Percentiles rank a stretch among this genome's conserved stretches.
These are phyloP conservation scores for Alauda arvensis DNA, from an alignment of 2,797 vertebrate species.

Conservation along the genomic window DNA sequence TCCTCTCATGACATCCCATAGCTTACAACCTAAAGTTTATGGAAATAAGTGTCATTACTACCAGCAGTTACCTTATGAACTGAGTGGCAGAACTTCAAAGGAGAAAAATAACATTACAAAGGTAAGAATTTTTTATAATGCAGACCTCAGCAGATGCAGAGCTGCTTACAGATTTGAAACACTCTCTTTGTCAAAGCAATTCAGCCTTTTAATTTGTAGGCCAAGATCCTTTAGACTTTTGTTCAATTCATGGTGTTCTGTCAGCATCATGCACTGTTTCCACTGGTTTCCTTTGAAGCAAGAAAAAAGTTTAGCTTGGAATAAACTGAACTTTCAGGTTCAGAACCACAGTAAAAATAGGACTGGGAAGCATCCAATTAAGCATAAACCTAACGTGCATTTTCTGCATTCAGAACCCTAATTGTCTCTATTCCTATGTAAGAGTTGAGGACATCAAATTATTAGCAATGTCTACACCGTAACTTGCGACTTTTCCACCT, in stretches of 20 bases:
- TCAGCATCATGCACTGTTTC: background rate
- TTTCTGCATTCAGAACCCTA: background rate
- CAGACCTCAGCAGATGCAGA: background rate
- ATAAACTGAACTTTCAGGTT: background rate
- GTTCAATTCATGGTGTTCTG: background rate
- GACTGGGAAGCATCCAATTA: background rate
- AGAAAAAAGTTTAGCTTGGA: background rate
- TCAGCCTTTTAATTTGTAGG: background rate
- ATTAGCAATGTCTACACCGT: background rate
- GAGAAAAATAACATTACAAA: background rate
- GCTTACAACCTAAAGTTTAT: background rate
- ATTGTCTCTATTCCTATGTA: background rate
- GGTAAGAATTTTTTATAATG: background rate
- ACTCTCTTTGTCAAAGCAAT: background rate
- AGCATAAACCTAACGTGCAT: background rate
- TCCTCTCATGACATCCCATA: background rate
- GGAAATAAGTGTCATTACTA: background rate
- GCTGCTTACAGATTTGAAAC: background rate
- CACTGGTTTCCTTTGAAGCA: background rate
- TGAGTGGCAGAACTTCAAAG: background rate
- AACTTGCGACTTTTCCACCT: background rate
- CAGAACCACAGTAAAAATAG: background rate
- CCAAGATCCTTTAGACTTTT: background rate
- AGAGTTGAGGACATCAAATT: background rate
- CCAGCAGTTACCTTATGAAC: background rate